A percentile compares a stretch with the other conserved stretches of the same genome.
Conservation (phyloP, 2,797 vertebrate genomes). For the Acropternis orthonyx region DNA sequence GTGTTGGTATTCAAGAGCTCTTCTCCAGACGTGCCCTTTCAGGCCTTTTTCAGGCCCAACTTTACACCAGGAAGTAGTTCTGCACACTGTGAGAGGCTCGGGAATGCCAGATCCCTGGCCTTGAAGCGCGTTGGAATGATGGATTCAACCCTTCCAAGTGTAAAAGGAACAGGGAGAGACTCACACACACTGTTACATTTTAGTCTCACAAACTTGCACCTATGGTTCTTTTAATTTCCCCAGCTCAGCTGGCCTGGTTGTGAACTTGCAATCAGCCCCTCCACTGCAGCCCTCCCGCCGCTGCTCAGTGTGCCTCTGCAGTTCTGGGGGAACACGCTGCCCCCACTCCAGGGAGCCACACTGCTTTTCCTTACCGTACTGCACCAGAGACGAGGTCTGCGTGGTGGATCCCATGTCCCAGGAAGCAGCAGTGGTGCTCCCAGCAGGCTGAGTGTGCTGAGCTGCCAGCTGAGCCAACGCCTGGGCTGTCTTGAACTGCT, state of each 20-base stretch:
- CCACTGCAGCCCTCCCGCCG: neutral
- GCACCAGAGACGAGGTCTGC: conserved; percentile 85
- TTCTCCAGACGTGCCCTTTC: neutral
- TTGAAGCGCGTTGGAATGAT: neutral
- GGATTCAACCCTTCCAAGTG: neutral
- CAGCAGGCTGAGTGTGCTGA: conserved; percentile 86
- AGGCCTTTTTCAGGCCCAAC: neutral
- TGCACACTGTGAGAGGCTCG: neutral
- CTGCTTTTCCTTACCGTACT: conserved; percentile 84
- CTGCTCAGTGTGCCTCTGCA: fast-evolving
- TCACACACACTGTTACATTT: neutral
- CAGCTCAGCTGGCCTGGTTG: neutral
- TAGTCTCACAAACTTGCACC: neutral
- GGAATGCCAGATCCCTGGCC: neutral
- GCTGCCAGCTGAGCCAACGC: conserved; percentile 94
- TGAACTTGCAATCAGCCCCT: neutral
- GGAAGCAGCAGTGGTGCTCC: conserved; percentile 77
- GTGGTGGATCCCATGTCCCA: conserved; percentile 85
- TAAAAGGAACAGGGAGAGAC: neutral
- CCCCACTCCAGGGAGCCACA: fast-evolving
- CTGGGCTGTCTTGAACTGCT: conserved; percentile 98
- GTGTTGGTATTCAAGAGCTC: neutral
- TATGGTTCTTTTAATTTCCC: neutral
- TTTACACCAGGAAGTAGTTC: neutral
- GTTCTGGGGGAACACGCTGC: neutral